Base-by-base conservation (phyloP, 1,140 invertebrate genomes). In the Megalonaias nervosa region DNA sequence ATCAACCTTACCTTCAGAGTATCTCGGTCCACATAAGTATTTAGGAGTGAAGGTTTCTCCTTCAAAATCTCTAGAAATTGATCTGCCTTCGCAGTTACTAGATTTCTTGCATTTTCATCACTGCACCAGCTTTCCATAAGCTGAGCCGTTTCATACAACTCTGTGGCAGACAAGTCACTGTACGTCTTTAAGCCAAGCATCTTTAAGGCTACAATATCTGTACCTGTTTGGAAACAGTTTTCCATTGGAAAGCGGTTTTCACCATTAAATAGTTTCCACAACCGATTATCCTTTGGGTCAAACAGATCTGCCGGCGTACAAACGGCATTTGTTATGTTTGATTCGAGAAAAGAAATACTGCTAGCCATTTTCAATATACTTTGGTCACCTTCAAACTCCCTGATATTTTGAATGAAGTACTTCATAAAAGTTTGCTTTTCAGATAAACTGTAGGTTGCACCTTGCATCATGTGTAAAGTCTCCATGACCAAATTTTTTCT, bases 111-210 rank as follows among this genome's bases (percentile, higher is more conserved):
- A 17, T 38, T 48, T 59, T 26, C 31, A 59, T 21, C 21, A 4
- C 12, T 1, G 9, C 48, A 21, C 62, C 57, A 58, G 11, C 59
- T 23, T 19, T 77, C 60, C 38, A 71, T 31, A 38, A 13, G 56
- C 3, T 58, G 57, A 31, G 23, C n/a, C 0, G 66, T 23, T 26
- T 12, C 15, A 21, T 60, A 17, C 55, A 77, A 61, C 21, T 77
- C 70, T n/a, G 19, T 4, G 16, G 9, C n/a, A 0, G 68, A 57
- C 58, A 71, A n/a, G 26, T 77, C 21, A 21, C 67, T 58, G n/a
- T n/a, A 15, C 21, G 38, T 77, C 55, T 77, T 77, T 21, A 77
- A 65, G 9, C 75, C 70, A 13, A 71, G 61, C 21, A 31, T 57
- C 21, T 19, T 59, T 14, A 77, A 48, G 13, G 21, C 31, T 0